Evolutionary conservation across 2,797 vertebrate species (phyloP).

Genomic region (Oryzias dopingdopingensis): DNA sequence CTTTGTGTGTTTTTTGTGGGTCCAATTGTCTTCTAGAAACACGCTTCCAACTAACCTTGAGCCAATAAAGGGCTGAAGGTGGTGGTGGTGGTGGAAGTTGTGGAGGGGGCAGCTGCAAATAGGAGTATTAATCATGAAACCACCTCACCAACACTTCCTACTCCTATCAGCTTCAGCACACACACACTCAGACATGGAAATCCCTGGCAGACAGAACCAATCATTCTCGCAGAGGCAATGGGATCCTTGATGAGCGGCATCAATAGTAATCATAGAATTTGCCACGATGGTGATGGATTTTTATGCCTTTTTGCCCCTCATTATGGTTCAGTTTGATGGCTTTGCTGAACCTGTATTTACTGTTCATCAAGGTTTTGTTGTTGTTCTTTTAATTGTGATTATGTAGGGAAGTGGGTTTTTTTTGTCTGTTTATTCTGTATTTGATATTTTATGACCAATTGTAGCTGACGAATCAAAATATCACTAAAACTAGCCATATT

Average conservation of each 20-base stretch:
- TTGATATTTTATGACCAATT: too few relatives aligned
- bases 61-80: constrained; percentile 29
- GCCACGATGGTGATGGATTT: constrained; percentile 68
- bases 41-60: constrained; percentile 64
- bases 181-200: constrained; percentile 41
- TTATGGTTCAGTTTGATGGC: constrained; percentile 54
- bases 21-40: constrained; percentile 47
- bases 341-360: constrained; percentile 49
- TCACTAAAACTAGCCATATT: too few relatives aligned
- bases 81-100: background rate
- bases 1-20: constrained; percentile 12
- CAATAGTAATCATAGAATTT: constrained; percentile 75
- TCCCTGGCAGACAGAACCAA: constrained; percentile 67
- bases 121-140: constrained; percentile 69
- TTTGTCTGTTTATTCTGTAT: background rate
- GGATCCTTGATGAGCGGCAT: constrained; percentile 72
- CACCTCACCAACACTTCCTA: constrained; percentile 41
- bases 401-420: background rate
- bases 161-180: constrained; percentile 26
- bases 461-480: too few relatives aligned
- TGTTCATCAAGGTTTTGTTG: background rate
- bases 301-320: constrained; percentile 68
- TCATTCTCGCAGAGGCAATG: constrained; percentile 60
- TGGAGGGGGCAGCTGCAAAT: constrained; percentile 50
- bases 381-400: too few relatives aligned